phyloP scores from a whole-genome alignment of 2,888 invertebrate species.

The Ormyrus nitidulus region DNA sequence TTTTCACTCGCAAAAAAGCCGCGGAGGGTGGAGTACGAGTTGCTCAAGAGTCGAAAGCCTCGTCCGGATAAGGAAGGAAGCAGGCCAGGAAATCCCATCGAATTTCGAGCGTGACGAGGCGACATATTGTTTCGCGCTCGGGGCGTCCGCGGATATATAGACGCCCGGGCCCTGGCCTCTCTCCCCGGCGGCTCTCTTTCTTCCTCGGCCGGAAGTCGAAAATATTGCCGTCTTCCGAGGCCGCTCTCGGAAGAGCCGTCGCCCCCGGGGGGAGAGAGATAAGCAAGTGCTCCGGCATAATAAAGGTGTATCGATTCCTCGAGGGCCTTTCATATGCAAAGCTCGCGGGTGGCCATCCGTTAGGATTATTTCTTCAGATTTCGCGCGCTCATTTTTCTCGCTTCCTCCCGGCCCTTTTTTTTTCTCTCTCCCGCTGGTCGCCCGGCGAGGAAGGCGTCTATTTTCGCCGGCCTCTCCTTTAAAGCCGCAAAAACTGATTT shows the following conservation, averaged over 20 bases:
- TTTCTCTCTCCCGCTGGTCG: not conserved
- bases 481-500: constrained; percentile 48
- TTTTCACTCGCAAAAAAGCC: not conserved
- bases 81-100: constrained; percentile 43
- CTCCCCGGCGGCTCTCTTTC: constrained; percentile 48
- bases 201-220: constrained; percentile 68
- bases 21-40: constrained; percentile 14
- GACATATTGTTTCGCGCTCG: constrained; percentile 69
- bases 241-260: constrained; percentile 50
- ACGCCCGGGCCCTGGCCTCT: constrained; percentile 59
- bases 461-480: not conserved
- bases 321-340: constrained; percentile 74
- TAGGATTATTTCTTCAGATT: constrained; percentile 68
- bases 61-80: not conserved
- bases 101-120: constrained; percentile 65
- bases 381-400: constrained; percentile 15
- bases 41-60: not conserved
- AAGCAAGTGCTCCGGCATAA: constrained; percentile 69
- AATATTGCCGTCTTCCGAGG: constrained; percentile 72
- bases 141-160: constrained; percentile 52
- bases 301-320: constrained; percentile 74
- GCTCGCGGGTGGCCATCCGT: constrained; percentile 72
- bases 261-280: constrained; percentile 63
- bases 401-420: not conserved
- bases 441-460: constrained; percentile 10